phyloP scores from a whole-genome alignment of 2,113 vertebrate species.

The Colossoma macropomum region DNA sequence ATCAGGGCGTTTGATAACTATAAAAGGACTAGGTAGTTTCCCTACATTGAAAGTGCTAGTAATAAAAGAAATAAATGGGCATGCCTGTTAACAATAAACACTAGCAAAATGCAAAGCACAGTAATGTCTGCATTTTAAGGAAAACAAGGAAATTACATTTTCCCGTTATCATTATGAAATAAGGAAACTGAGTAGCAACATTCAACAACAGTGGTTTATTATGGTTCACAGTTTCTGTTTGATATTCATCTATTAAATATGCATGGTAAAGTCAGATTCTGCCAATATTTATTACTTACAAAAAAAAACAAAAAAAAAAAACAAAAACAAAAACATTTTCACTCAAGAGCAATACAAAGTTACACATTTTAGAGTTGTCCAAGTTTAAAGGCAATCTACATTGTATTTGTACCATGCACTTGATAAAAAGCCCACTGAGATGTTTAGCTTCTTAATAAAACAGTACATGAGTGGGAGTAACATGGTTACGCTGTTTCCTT shows the following conservation, averaged over 20 bases:
- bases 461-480: not conserved
- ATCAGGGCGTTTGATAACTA: not conserved
- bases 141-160: not conserved
- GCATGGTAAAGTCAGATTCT: slow-evolving; percentile 56
- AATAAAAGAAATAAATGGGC: not conserved
- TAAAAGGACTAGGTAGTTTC: not conserved
- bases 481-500: not conserved
- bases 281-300: slow-evolving; percentile 73
- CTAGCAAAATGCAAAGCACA: not conserved
- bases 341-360: slow-evolving; percentile 73
- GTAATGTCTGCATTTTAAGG: too few species aligned
- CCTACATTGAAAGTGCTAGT: not conserved
- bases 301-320: too few species aligned
- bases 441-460: slow-evolving; percentile 58
- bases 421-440: slow-evolving; percentile 61
- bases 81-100: not conserved
- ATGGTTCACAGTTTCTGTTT: slow-evolving; percentile 54
- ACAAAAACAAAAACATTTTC: too few species aligned
- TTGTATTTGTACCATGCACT: slow-evolving; percentile 75
- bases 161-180: not conserved
- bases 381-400: slow-evolving; percentile 71
- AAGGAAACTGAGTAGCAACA: not conserved
- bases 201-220: slow-evolving; percentile 59
- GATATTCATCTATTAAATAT: slow-evolving; percentile 53
- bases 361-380: slow-evolving; percentile 63